phyloP scores from a whole-genome alignment of 2,797 vertebrate genomes.

The Sebastes jordani region DNA sequence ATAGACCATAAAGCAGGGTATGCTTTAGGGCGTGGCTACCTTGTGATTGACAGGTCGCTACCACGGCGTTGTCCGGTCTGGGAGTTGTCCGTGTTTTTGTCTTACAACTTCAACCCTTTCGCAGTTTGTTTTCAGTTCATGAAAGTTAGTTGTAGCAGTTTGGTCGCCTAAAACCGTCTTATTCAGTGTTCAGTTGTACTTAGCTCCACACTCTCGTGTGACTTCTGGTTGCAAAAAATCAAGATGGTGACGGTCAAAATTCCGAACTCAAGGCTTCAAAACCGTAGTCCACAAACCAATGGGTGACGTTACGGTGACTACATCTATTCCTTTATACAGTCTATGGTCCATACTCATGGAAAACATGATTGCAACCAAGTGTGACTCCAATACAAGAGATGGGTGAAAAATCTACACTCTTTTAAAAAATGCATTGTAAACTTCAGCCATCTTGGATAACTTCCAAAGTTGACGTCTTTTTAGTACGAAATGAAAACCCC shows the following conservation, averaged over 20 bases:
- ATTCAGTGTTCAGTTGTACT: too few species aligned
- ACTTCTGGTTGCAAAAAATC: too few species aligned
- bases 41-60: too few species aligned
- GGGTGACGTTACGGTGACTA: neutral
- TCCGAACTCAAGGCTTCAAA: neutral
- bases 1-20: too few species aligned
- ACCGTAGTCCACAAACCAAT: neutral
- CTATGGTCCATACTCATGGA: neutral
- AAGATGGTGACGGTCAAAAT: too few species aligned
- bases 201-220: rapidly evolving
- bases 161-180: too few species aligned
- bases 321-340: neutral
- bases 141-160: rapidly evolving
- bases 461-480: neutral
- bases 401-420: neutral
- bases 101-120: too few species aligned
- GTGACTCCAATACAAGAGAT: neutral
- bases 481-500: neutral
- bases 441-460: neutral
- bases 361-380: neutral
- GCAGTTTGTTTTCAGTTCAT: too few species aligned
- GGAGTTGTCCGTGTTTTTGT: too few species aligned
- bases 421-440: neutral
- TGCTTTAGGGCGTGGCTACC: too few species aligned
- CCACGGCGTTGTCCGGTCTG: rapidly evolving